Evolutionary conservation across 2,888 invertebrate genomes (phyloP).

Genomic region (Harpalus rufipes): DNA sequence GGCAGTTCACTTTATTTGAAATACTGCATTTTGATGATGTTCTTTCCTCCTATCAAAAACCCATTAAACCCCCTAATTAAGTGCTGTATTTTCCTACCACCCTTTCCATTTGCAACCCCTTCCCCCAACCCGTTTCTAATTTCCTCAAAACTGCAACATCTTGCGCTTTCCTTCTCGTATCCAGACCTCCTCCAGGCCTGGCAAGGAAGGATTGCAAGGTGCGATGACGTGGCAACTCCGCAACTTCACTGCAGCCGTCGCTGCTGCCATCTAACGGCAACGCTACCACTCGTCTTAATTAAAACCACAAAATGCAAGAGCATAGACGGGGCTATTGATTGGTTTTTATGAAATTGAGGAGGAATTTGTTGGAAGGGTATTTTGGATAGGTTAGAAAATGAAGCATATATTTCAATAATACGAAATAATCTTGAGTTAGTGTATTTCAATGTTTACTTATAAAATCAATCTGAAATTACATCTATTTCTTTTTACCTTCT

Average conservation of each 20-base stretch:
- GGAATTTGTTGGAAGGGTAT: background rate
- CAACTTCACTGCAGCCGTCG: background rate
- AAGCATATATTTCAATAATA: background rate
- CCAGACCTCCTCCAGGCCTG: conserved; percentile 6
- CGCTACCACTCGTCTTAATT: conserved; percentile 23
- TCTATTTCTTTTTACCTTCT: too few relatives aligned
- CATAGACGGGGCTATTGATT: conserved; percentile 15
- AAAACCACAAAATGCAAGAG: conserved; percentile 21
- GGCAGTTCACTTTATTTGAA: background rate
- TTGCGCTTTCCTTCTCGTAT: conserved; percentile 69
- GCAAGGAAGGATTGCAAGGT: conserved; percentile 23
- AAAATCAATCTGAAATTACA: too few relatives aligned
- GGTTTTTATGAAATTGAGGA: conserved; percentile 31
- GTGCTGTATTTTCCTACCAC: background rate
- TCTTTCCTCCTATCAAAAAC: conserved; percentile 1
- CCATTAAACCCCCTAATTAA: background rate
- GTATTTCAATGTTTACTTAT: too few relatives aligned
- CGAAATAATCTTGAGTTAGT: too few relatives aligned
- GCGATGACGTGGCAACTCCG: conserved; percentile 28
- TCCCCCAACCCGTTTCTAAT: conserved; percentile 12
- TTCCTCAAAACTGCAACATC: conserved; percentile 77
- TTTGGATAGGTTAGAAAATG: background rate
- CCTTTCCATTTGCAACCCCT: background rate
- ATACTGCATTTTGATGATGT: conserved; percentile 6
- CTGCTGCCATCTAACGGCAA: conserved; percentile 37